Conservation (phyloP, 2,888 invertebrate genomes). For the Brenthis daphne region DNA sequence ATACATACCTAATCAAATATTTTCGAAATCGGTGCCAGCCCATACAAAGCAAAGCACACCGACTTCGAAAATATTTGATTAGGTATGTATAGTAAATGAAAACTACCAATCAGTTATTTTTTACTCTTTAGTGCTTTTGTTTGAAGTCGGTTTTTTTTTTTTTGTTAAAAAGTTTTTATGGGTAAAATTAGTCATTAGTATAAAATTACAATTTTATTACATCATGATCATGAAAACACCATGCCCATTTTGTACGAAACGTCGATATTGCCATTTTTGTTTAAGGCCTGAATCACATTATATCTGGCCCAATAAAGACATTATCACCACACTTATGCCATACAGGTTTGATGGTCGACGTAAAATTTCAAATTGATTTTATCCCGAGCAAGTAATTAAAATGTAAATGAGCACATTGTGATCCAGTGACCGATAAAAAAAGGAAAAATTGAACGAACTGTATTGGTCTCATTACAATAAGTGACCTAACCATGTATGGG, state of each 20-base stretch:
- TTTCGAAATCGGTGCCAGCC: too few species aligned
- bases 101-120: too few species aligned
- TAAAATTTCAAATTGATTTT: slow-evolving; percentile 61
- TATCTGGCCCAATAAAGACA: slow-evolving; percentile 19
- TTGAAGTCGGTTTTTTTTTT: too few species aligned
- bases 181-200: not conserved
- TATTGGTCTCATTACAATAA: slow-evolving; percentile 41
- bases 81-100: too few species aligned
- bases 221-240: not conserved
- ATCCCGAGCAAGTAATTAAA: slow-evolving; percentile 63
- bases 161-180: too few species aligned
- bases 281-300: slow-evolving; percentile 11
- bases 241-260: not conserved
- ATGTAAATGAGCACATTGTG: slow-evolving; percentile 65
- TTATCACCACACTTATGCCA: slow-evolving; percentile 36
- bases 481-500: slow-evolving; percentile 24
- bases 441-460: slow-evolving; percentile 43
- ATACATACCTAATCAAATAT: too few species aligned
- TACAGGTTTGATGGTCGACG: slow-evolving; percentile 42
- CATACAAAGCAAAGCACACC: too few species aligned
- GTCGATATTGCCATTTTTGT: slow-evolving; percentile 13
- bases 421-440: slow-evolving; percentile 44
- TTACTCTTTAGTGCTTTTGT: too few species aligned
- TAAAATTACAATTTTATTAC: slow-evolving; percentile 1
- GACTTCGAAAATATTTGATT: too few species aligned